Evolutionary conservation across 1,140 invertebrate genomes (phyloP), one percentile per base, ranked within the genome.

Genomic region (Rhopalosiphum padi): DNA sequence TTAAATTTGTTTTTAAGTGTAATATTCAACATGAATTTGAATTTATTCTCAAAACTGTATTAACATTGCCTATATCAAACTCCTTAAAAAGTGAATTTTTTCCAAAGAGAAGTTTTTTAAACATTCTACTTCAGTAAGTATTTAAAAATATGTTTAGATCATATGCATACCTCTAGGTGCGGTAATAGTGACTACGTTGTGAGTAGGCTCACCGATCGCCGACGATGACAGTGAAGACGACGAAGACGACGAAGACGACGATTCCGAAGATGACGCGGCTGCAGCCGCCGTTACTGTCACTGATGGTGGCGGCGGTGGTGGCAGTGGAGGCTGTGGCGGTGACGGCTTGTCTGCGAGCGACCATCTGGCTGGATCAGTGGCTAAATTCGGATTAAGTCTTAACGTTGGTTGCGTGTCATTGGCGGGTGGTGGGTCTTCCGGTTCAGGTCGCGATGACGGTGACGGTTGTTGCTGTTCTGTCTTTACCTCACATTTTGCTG

Each of bases 371-470:
- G 93, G 93, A 22, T 83, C 93, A 4, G 37, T 90, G 18, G 91
- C 91, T 35, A 86, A 55, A 55, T 93, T 93, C 22, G 88, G 60
- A 35, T 94, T 90, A 68, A 89, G 93, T 21, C 93, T 82, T 22
- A 89, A 18, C 21, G n/a, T 46, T n/a, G 35, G 37, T 3, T 35
- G 93, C 30, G 41, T 43, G 25, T 60, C 53, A 60, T 21, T 82
- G 41, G 15, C 30, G 25, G 53, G 30, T 11, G 92, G 37, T 2
- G 83, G 48, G 7, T 87, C 53, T 41, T 93, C 51, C n/a, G 92
- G 85, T 68, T 91, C 77, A 5, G 35, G 37, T 18, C 30, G 77
- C 30, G 53, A 23, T 5, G 85, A 9, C 23, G 87, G 77, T 37
- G 87, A 53, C 22, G 25, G 35, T 30, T 41, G 35, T 30, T 90